A percentile compares a stretch with the other conserved stretches of the same genome.
phyloP scores from a whole-genome alignment of 92 coral and sea anemone species.

The Porites lobata region DNA sequence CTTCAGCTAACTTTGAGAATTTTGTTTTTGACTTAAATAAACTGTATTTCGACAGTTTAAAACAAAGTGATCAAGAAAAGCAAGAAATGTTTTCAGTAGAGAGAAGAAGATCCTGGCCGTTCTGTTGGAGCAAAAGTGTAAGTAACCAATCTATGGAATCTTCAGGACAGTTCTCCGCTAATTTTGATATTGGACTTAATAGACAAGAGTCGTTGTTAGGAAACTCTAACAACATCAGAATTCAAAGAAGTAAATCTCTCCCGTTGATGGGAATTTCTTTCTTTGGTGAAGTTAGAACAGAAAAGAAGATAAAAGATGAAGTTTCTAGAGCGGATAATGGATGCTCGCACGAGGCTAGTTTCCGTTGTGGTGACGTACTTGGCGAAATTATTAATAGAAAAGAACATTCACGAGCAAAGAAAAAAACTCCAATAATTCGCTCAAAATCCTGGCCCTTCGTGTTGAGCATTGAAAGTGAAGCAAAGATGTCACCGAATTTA shows the following conservation, averaged over 20 bases:
- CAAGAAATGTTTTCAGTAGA: not conserved
- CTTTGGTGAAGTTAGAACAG: not conserved
- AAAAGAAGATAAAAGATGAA: too few species aligned
- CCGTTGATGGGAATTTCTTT: conserved; percentile 3
- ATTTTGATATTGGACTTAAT: not conserved
- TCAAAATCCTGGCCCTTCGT: conserved; percentile 12
- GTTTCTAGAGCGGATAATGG: not conserved
- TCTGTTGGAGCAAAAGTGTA: not conserved
- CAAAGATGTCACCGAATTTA: conserved; percentile 9
- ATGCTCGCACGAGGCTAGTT: not conserved
- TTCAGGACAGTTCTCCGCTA: not conserved
- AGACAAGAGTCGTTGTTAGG: not conserved
- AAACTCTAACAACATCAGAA: not conserved
- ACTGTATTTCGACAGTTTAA: not conserved
- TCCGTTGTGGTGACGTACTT: not conserved
- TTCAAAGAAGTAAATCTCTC: conserved; percentile 20
- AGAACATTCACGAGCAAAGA: not conserved
- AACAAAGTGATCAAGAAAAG: not conserved
- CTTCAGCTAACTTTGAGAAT: not conserved
- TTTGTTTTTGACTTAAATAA: conserved; percentile 16
- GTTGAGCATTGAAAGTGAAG: not conserved
- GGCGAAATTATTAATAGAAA: not conserved
- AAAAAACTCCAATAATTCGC: conserved; percentile 1
- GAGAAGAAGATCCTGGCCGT: conserved; percentile 10
- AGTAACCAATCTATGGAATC: not conserved